phyloP scores from a whole-genome alignment of 2,797 vertebrate species.

The Manis crassicaudata region DNA sequence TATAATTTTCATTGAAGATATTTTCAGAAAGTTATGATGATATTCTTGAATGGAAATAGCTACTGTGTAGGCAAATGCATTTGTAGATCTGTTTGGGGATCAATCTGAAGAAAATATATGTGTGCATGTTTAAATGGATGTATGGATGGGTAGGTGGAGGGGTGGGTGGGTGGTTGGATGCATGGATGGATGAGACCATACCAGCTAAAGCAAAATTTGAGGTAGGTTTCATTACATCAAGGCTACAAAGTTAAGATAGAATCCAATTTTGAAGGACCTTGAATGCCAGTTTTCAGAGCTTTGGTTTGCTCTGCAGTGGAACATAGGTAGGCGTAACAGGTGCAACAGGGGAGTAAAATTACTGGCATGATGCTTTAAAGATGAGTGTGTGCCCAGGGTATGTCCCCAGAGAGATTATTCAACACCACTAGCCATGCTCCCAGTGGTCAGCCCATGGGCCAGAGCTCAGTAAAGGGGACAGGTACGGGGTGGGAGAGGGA shows the following conservation, averaged over 20 bases:
- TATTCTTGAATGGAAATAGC: background rate
- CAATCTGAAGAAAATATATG: background rate
- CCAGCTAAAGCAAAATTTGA: background rate
- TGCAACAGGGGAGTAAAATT: background rate
- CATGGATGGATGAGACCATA: too few species aligned
- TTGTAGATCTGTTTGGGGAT: background rate
- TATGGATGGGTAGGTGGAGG: too few species aligned
- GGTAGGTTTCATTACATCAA: background rate
- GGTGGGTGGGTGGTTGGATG: too few species aligned
- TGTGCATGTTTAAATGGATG: background rate
- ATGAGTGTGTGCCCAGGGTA: background rate
- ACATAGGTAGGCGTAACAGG: background rate
- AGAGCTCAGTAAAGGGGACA: background rate
- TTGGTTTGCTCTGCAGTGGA: background rate
- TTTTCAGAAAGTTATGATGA: background rate
- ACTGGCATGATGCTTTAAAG: background rate
- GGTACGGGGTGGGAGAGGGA: accelerated
- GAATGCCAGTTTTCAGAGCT: background rate
- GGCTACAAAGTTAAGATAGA: background rate
- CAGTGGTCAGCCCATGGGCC: background rate
- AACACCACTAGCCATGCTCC: background rate
- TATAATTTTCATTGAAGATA: background rate
- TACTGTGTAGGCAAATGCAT: background rate
- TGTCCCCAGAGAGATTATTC: background rate
- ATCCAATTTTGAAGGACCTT: background rate